A percentile compares a stretch with the other conserved stretches of the same genome.
These are phyloP conservation scores for Troilus luridus DNA, from an alignment of 2,888 invertebrate genomes.

Conservation along the genomic window DNA sequence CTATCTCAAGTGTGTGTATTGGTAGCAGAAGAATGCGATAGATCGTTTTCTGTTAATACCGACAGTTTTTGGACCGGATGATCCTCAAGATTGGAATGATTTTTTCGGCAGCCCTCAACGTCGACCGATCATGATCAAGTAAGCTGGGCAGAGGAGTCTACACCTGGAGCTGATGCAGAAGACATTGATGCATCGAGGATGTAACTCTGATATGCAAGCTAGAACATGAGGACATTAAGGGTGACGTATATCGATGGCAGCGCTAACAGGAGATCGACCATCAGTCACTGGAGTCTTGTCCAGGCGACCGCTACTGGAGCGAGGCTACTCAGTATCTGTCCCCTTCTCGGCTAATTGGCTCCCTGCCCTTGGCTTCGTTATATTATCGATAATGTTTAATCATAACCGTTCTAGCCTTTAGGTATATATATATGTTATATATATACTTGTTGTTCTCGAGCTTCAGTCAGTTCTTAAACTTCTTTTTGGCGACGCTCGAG, in stretches of 20 bases:
- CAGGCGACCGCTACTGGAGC: not conserved
- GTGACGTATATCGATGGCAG: constrained; percentile 33
- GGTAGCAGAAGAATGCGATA: not conserved
- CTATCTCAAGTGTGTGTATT: not conserved
- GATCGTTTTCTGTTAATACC: not conserved
- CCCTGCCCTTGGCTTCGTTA: not conserved
- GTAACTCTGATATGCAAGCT: constrained; percentile 45
- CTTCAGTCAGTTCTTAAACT: no score
- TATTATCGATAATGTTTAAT: constrained; percentile 1
- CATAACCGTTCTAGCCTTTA: not conserved
- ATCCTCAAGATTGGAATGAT: not conserved
- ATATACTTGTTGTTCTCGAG: no score
- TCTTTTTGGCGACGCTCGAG: no score
- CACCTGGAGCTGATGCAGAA: constrained; percentile 36
- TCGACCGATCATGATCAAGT: not conserved
- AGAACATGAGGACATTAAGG: constrained; percentile 41
- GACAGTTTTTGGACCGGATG: not conserved
- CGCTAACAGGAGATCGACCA: constrained; percentile 36
- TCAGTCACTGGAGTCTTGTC: constrained; percentile 38
- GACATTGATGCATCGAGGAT: constrained; percentile 49
- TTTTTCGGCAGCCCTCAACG: not conserved
- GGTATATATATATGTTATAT: not conserved
- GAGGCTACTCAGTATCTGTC: not conserved
- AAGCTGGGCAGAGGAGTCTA: not conserved
- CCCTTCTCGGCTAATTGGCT: not conserved